phyloP scores from a whole-genome alignment of 2,797 vertebrate genomes.

The Hypotaenidia philippensis region DNA sequence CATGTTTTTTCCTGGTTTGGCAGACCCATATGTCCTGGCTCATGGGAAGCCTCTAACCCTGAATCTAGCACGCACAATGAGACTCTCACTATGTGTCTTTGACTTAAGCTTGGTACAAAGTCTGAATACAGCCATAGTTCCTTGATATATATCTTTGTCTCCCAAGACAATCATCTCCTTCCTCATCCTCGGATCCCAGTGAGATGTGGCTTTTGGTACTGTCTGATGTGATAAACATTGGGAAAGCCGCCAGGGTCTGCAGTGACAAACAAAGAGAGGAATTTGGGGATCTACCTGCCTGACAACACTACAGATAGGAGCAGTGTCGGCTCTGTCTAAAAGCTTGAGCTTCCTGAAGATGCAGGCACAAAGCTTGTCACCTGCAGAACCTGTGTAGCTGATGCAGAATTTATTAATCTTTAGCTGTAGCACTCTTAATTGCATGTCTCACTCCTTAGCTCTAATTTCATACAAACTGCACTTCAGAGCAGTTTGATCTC shows the following conservation, averaged over 20 bases:
- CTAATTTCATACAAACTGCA: background rate
- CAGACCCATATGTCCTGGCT: background rate
- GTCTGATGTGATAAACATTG: background rate
- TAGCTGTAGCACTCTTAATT: background rate
- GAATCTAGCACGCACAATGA: background rate
- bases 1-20: accelerated
- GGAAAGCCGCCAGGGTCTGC: background rate
- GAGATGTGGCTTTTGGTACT: background rate
- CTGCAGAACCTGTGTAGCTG: background rate
- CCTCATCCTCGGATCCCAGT: background rate
- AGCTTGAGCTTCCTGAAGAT: background rate
- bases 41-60: background rate
- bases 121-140: background rate
- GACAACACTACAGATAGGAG: background rate
- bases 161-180: background rate
- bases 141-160: background rate
- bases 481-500: background rate
- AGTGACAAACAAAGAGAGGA: background rate
- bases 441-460: background rate
- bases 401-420: background rate
- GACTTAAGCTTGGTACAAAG: background rate
- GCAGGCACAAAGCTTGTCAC: background rate
- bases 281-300: background rate
- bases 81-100: background rate
- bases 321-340: background rate